phyloP scores from a whole-genome alignment of 2,113 vertebrate species.

The Hemibagrus wyckioides region DNA sequence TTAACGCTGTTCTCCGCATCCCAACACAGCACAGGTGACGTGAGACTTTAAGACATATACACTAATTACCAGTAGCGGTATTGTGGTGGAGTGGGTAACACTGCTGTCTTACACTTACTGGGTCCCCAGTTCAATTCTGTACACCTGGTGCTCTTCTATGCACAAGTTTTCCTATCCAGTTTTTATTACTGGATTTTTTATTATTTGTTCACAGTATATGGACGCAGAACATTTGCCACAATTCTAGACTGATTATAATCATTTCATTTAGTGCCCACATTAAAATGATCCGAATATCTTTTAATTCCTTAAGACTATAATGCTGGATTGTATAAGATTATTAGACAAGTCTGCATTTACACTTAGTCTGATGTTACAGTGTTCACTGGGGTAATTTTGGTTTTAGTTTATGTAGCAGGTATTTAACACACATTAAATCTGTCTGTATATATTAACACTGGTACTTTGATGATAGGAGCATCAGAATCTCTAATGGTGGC shows the following conservation, averaged over 20 bases:
- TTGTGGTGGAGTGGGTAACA: background rate
- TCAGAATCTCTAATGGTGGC: slow-evolving; percentile 4
- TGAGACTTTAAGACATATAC: background rate
- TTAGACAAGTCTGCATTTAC: slow-evolving; percentile 2
- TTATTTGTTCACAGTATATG: background rate
- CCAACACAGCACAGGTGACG: background rate
- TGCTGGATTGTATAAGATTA: background rate
- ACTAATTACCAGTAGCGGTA: background rate
- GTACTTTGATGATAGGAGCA: background rate
- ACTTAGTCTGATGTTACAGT: background rate
- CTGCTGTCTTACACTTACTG: background rate
- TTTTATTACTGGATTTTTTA: background rate
- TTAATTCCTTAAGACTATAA: background rate
- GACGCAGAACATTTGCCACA: background rate
- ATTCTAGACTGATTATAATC: background rate
- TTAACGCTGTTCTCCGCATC: background rate
- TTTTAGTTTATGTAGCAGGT: slow-evolving; percentile 8
- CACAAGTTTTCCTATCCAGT: background rate
- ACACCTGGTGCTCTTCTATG: background rate
- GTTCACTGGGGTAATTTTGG: background rate
- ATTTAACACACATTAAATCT: slow-evolving; percentile 22
- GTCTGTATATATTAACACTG: slow-evolving; percentile 6
- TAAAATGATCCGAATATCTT: background rate
- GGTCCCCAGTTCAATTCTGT: background rate
- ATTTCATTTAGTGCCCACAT: background rate